Percentiles rank a stretch among this genome's conserved stretches.
Conservation (phyloP, 2,888 invertebrate genomes). For the Pterobdella sp. region DNA sequence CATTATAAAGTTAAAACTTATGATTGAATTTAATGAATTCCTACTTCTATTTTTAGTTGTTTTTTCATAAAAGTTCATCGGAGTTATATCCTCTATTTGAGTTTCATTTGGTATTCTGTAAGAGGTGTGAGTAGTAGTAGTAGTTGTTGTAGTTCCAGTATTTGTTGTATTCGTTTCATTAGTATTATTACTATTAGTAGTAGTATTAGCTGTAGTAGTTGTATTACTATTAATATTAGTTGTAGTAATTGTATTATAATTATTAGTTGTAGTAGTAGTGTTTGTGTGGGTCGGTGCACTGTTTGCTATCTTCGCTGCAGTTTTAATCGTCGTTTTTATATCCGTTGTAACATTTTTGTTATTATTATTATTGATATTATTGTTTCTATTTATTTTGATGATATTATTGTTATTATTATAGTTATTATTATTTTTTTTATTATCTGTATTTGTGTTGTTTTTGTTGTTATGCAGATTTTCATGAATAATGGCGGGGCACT, state of each 20-base stretch:
- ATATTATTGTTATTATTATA: not conserved
- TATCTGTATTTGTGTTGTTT: not conserved
- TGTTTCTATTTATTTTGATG: not conserved
- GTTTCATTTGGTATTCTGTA: too few relatives aligned
- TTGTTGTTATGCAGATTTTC: not conserved
- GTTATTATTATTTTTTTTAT: not conserved
- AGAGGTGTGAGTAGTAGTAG: constrained; percentile 14
- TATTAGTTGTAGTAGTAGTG: constrained; percentile 20
- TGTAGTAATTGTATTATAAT: constrained; percentile 14
- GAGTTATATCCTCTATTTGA: not conserved
- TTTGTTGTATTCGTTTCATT: constrained; percentile 11
- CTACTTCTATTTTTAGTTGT: not conserved
- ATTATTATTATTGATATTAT: not conserved
- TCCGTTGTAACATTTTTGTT: not conserved
- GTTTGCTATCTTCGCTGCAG: not conserved
- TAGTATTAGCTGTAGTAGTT: constrained; percentile 19
- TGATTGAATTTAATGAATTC: not conserved
- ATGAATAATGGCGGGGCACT: not conserved
- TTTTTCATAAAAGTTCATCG: not conserved
- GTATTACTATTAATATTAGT: constrained; percentile 19
- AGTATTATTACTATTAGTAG: constrained; percentile 20
- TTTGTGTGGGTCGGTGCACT: not conserved
- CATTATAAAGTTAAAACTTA: too few relatives aligned
- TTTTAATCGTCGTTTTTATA: not conserved
- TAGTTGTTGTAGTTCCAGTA: constrained; percentile 20